Percentiles rank a stretch among this genome's conserved stretches.
These are phyloP conservation scores for Campoplex capitator DNA, from an alignment of 2,888 invertebrate genomes.

Conservation along the genomic window DNA sequence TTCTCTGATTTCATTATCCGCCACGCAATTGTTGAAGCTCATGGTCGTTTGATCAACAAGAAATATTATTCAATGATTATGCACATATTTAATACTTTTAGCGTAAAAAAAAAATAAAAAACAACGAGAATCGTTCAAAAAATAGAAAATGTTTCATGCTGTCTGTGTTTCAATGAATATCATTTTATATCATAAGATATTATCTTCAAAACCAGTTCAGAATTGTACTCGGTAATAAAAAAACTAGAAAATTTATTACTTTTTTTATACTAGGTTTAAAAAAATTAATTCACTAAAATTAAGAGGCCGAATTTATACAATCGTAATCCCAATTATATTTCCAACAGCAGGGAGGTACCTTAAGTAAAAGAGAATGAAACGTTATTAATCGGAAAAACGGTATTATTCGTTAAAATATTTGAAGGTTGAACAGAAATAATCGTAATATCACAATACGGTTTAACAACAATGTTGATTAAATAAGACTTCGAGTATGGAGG, in stretches of 20 bases:
- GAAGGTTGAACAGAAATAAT: slow-evolving; percentile 40
- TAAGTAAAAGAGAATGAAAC: background rate
- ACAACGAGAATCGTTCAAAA: background rate
- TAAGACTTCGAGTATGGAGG: background rate
- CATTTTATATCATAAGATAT: background rate
- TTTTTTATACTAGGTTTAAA: too few relatives aligned
- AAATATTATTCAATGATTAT: background rate
- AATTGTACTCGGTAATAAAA: background rate
- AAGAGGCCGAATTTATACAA: background rate
- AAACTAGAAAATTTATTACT: too few relatives aligned
- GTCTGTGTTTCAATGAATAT: background rate
- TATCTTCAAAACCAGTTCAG: background rate
- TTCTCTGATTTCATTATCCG: background rate
- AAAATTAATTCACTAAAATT: background rate
- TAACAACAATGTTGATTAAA: slow-evolving; percentile 21
- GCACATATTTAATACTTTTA: background rate
- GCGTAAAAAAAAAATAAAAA: background rate
- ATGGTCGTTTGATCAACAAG: background rate
- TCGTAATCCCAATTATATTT: background rate
- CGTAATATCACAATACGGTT: slow-evolving; percentile 63
- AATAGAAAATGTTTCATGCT: background rate
- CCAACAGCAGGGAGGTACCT: background rate
- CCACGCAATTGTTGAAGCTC: background rate
- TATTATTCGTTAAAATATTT: slow-evolving; percentile 41
- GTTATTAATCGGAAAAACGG: background rate